phyloP scores from a whole-genome alignment of 2,113 vertebrate species.

The Seriola quinqueradiata region DNA sequence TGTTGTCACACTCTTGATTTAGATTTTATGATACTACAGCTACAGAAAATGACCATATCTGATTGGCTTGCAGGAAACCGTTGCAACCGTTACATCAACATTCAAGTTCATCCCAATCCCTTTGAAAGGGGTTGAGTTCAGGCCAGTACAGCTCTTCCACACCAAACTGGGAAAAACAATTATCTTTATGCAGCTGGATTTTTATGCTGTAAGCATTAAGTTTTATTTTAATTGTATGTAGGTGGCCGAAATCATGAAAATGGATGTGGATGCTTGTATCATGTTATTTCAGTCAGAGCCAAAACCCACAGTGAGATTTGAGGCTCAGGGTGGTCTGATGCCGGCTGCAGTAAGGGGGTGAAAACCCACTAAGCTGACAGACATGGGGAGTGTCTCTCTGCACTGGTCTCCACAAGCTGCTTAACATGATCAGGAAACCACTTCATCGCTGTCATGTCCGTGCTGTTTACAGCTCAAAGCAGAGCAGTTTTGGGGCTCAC shows the following conservation, averaged over 20 bases:
- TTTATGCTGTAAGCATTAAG: too few species aligned
- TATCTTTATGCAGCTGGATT: neutral
- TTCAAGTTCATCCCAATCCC: neutral
- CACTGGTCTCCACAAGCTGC: conserved; percentile 31
- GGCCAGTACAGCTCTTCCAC: too few species aligned
- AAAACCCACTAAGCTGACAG: conserved; percentile 44
- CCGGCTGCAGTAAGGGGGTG: neutral
- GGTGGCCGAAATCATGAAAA: too few species aligned
- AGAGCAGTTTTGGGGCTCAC: too few species aligned
- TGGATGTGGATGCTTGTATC: too few species aligned
- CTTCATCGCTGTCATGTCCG: neutral
- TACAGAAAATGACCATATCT: neutral
- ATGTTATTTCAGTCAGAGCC: too few species aligned
- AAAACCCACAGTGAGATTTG: neutral
- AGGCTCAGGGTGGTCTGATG: neutral
- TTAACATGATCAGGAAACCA: conserved; percentile 20
- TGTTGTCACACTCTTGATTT: neutral
- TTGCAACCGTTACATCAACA: neutral
- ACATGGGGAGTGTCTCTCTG: conserved; percentile 14
- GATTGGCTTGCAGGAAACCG: neutral
- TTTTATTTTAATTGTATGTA: too few species aligned
- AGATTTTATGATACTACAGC: neutral
- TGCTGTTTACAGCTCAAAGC: neutral
- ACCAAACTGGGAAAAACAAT: too few species aligned
- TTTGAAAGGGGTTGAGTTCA: too few species aligned